Evolutionary conservation across 2,113 vertebrate genomes (phyloP), one percentile per base, ranked within the genome.

Genomic region (Saccopteryx leptura): DNA sequence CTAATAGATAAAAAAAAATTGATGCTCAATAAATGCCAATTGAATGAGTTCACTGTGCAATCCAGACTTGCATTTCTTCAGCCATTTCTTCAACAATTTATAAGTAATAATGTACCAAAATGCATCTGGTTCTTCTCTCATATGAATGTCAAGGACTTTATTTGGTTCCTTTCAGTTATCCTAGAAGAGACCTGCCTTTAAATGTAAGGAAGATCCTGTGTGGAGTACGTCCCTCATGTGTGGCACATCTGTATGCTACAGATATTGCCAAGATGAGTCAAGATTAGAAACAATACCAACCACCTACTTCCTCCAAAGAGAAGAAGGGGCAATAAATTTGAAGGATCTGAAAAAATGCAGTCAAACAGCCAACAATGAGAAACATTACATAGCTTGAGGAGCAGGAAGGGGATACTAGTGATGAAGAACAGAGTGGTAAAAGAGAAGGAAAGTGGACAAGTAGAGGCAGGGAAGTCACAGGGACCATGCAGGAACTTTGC

Each of bases 71-170:
- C 4, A 46, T 66, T 76, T 79, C 69, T 95, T 94, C 71, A 46
- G 18, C 17, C 56, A 68, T 48, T 92, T 85, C 28, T 48, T 65
- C 66, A 78, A 78, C 5, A 21, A 63, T 48, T 48, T 69, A 63
- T 33, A 56, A 46, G 93, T 69, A 94, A 74, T 85, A 65, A 94
- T 61, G n/a, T 10, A 28, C 65, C 23, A 63, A 89, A 80, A 14
- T 46, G 66, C 33, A 15, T 31, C 48, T 39, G 31, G 23, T 74
- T 82, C 15, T 80, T 48, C 50, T 72, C 26, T 56, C 60, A 80
- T 9, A 9, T 54, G 39, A 65, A 60, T 52, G 21, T 28, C 76
- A 81, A 52, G 50, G 52, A 56, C 48, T 54, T 66, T 9, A 63
- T 61, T 88, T 66, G 58, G 7, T 88, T 72, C 46, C 56, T 66